Evolutionary conservation across 2,888 invertebrate species (phyloP).

Genomic region (Charanyca ferruginea): DNA sequence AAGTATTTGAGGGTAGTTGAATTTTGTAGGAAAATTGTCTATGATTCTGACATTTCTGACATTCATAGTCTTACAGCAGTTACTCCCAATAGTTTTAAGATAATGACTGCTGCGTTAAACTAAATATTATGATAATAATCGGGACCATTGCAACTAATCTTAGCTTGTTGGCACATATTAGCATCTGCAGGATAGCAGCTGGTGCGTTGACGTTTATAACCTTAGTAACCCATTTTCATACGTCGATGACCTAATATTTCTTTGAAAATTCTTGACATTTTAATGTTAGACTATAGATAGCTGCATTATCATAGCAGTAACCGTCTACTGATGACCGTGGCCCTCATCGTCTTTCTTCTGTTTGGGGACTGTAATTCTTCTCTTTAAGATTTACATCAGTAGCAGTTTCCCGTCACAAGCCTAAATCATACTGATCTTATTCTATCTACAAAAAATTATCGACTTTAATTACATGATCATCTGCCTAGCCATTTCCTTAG

Average conservation of each 20-base stretch:
- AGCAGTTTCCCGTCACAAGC: too few relatives aligned
- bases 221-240: slow-evolving; percentile 24
- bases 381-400: too few relatives aligned
- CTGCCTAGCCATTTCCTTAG: too few relatives aligned
- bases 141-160: slow-evolving; percentile 29
- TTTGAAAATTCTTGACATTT: slow-evolving; percentile 5
- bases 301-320: background rate
- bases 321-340: too few relatives aligned
- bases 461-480: too few relatives aligned
- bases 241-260: slow-evolving; percentile 26
- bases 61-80: slow-evolving; percentile 1
- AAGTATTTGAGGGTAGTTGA: too few relatives aligned
- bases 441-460: too few relatives aligned
- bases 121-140: slow-evolving; percentile 43
- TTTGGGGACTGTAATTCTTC: too few relatives aligned
- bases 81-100: slow-evolving; percentile 13
- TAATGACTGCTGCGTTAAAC: slow-evolving; percentile 1
- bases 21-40: background rate
- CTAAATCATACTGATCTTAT: too few relatives aligned
- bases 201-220: slow-evolving; percentile 23
- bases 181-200: slow-evolving; percentile 35
- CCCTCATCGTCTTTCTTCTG: too few relatives aligned
- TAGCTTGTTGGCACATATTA: slow-evolving; percentile 18
- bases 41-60: background rate
- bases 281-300: background rate